Evolutionary conservation across 2,113 vertebrate genomes (phyloP), one percentile per base, ranked within the genome.

Genomic region (Pyxicephalus adspersus): DNA sequence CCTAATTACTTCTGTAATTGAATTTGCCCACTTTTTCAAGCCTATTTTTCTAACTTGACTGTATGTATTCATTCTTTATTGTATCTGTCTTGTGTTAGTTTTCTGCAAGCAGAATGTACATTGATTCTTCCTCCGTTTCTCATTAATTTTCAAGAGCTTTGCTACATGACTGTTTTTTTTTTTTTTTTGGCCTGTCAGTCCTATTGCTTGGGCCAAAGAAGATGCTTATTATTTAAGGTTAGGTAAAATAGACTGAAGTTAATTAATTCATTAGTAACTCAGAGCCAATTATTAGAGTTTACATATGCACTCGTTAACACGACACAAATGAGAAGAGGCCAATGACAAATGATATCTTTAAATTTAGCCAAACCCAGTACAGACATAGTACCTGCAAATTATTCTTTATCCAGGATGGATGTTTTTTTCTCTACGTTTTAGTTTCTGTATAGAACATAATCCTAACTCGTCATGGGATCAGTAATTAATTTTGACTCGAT

Each of bases 1-100:
- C 94, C 96, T 98, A 99, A 99, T 99, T 99, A 98, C 96, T 99
- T 99, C 96, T 97, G 94, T 98, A 98, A 99, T 98, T 99, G 97
- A 99, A 98, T 99, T 98, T 98, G 95, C 96, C 96, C 95, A 96
- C 96, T 96, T 97, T 98, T 97, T 97, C 96, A 95, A 92, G 93
- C 94, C 94, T 95, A 93, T 96, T 96, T 96, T 97, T 97, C 96
- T 95, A 96, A 96, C 92, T 94, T 95, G 95, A 93, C 95, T 98
- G 92, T 95, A 96, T 98, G 98, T 98, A 96, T 98, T 96, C 96
- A 89, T 91, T 92, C 95, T 94, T 98, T 95, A 98, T 98, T 98
- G 96, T 99, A 93, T 95, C 95, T 95, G 96, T 94, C 97, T 96
- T 97, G 94, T 94, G 95, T 94, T 94, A 92, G 94, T 94, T 94